Conservation (phyloP, 2,797 vertebrate species). For the Danio tinwini region DNA sequence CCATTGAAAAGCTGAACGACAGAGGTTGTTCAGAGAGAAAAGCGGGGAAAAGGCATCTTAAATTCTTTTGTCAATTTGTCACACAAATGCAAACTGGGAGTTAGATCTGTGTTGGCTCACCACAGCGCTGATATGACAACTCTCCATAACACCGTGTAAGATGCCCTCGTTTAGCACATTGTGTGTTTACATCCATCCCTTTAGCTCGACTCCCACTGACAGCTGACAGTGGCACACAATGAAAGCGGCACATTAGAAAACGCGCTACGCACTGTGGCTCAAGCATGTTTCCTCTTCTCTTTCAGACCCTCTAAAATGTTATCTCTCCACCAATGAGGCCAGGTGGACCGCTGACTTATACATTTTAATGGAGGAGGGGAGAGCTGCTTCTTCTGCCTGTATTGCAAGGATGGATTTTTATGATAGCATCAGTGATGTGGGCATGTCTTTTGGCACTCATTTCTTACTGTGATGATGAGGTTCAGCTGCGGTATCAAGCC, state of each 20-base stretch:
- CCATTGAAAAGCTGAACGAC: slow-evolving; percentile 33
- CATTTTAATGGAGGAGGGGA: slow-evolving; percentile 49
- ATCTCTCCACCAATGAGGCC: slow-evolving; percentile 34
- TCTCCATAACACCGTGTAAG: slow-evolving; percentile 39
- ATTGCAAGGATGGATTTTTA: slow-evolving; percentile 25
- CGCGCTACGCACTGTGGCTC: background rate
- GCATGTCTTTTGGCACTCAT: slow-evolving; percentile 22
- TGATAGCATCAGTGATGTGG: slow-evolving; percentile 36
- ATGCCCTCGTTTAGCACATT: slow-evolving; percentile 36
- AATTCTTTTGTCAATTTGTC: slow-evolving; percentile 37
- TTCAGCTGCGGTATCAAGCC: background rate
- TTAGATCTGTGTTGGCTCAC: slow-evolving; percentile 29
- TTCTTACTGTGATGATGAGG: slow-evolving; percentile 14
- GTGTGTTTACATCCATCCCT: slow-evolving; percentile 48
- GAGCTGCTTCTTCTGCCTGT: background rate
- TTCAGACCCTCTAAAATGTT: slow-evolving; percentile 27
- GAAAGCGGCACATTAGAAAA: slow-evolving; percentile 26
- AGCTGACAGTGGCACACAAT: slow-evolving; percentile 47
- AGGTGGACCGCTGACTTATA: slow-evolving; percentile 30
- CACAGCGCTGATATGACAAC: slow-evolving; percentile 42
- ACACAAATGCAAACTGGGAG: slow-evolving; percentile 30
- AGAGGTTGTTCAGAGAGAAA: slow-evolving; percentile 36
- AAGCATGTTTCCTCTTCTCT: slow-evolving; percentile 39
- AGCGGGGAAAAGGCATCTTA: slow-evolving; percentile 6
- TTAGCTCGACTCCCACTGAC: slow-evolving; percentile 31